A percentile compares a stretch with the other conserved stretches of the same genome.
These are phyloP conservation scores for Tringa solitaria DNA, from an alignment of 2,113 vertebrate genomes.

Conservation along the genomic window DNA sequence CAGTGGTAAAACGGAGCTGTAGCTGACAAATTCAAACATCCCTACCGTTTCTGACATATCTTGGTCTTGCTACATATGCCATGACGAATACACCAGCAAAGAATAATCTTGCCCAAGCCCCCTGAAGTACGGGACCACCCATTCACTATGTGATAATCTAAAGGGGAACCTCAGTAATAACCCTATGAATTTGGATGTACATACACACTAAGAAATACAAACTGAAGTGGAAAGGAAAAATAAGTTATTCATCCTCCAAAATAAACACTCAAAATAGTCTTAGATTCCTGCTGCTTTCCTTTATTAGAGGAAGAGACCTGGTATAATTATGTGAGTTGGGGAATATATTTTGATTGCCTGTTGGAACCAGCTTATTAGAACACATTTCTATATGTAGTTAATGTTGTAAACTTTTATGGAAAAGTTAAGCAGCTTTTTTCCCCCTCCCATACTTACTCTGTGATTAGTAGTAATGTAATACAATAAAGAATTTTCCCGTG, in stretches of 20 bases:
- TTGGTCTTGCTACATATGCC: neutral
- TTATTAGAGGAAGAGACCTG: neutral
- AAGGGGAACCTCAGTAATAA: neutral
- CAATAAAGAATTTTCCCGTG: neutral
- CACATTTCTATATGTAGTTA: neutral
- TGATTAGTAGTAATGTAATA: neutral
- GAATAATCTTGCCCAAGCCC: neutral
- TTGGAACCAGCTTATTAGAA: neutral
- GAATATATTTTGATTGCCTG: neutral
- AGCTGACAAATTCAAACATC: neutral
- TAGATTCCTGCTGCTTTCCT: neutral
- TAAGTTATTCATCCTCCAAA: neutral
- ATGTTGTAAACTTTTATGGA: neutral
- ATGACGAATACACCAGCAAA: neutral
- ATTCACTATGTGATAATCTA: neutral
- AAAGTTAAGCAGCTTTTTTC: neutral
- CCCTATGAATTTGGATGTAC: accelerated
- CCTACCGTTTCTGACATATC: neutral
- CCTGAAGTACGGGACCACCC: neutral
- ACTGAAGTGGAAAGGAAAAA: neutral
- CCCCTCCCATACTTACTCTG: too few relatives aligned
- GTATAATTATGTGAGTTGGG: neutral
- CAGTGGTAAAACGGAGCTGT: neutral
- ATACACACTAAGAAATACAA: neutral
- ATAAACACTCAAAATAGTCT: neutral